Evolutionary conservation across 2,888 invertebrate species (phyloP), one percentile per base, ranked within the genome.

Genomic region (Drosophila putrida): DNA sequence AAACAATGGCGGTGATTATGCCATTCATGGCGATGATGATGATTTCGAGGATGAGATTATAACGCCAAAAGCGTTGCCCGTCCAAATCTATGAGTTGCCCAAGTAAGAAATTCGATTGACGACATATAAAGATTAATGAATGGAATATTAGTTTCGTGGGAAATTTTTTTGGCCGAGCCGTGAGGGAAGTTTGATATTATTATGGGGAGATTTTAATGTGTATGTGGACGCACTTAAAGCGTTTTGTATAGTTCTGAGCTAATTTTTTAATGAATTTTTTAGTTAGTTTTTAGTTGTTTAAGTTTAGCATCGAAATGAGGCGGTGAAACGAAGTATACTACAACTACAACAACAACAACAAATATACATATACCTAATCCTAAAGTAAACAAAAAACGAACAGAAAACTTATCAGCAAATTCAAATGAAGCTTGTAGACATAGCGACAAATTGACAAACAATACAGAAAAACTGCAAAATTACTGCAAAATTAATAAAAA

Each of bases 51-150:
- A 92, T 88, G 92, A 92, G 79, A 90, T 92, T 54, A 92, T 93
- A 61, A 92, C 93, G 81, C 93, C 93, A 53, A 92, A 92, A 87
- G 92, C 93, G 82, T 80, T 93, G 81, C 93, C 93, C 83, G 91
- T 92, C 84, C 90, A 90, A 71, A 90, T 90, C 69, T 91, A 90
- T 71, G 90, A 91, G 73, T 86, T 91, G 78, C 91, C 92, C 82
- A 91, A 92, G 83, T 91, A 92, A 78, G 71, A 25, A 15, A 51
- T 28, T 28, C 10, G 25, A 35, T 35, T 27, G 39, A 35, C n/a
- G 39, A 35, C n/a, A 8, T 28, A 39, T 25, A 8, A 44, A 10
- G 13, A n/a, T 4, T 20, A 6, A 36, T 43, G 25, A 6, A 43
- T 10, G 6, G 10, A 43, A 27, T 27, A 27, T 33, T 33, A 51